Percentiles rank a stretch among this genome's conserved stretches.
These are phyloP conservation scores for Thamnophis elegans DNA, from an alignment of 2,797 vertebrate species.

Conservation along the genomic window DNA sequence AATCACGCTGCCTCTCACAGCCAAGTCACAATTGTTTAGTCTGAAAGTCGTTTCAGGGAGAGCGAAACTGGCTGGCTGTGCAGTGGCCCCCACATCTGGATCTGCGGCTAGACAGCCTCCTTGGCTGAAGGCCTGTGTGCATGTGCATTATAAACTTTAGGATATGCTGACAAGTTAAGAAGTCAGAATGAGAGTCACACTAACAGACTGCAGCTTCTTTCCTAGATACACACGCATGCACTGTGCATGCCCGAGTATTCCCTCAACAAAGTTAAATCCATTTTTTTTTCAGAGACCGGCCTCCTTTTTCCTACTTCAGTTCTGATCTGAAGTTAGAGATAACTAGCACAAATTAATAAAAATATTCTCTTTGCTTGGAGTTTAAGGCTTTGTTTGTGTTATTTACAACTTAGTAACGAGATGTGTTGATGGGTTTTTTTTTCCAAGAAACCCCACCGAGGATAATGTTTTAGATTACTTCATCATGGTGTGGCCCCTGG, in stretches of 20 bases:
- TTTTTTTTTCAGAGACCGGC: slow-evolving; percentile 58
- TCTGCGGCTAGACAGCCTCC: slow-evolving; percentile 78
- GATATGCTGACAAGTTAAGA: slow-evolving; percentile 84
- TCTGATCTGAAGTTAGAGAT: slow-evolving; percentile 57
- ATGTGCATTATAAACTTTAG: slow-evolving; percentile 80
- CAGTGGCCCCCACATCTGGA: slow-evolving; percentile 81
- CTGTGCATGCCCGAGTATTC: slow-evolving; percentile 35
- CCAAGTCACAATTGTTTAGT: slow-evolving; percentile 98
- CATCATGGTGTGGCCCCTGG: background rate
- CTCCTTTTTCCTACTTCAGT: slow-evolving; percentile 61
- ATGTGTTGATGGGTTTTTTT: slow-evolving; percentile 13
- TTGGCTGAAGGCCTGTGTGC: slow-evolving; percentile 79
- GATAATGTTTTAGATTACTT: slow-evolving; percentile 11
- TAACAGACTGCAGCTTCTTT: slow-evolving; percentile 65
- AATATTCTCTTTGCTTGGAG: slow-evolving; percentile 57
- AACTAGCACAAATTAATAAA: slow-evolving; percentile 62
- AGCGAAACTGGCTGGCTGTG: slow-evolving; percentile 71
- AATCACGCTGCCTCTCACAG: slow-evolving; percentile 88
- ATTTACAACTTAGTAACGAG: slow-evolving; percentile 33
- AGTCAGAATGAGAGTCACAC: slow-evolving; percentile 78
- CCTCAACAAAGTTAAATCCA: slow-evolving; percentile 61
- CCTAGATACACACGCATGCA: slow-evolving; percentile 53
- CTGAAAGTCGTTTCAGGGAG: slow-evolving; percentile 79
- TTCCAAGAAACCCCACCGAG: background rate
- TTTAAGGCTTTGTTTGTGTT: slow-evolving; percentile 39